phyloP scores from a whole-genome alignment of 2,797 vertebrate genomes.

The Pangasius macronema region DNA sequence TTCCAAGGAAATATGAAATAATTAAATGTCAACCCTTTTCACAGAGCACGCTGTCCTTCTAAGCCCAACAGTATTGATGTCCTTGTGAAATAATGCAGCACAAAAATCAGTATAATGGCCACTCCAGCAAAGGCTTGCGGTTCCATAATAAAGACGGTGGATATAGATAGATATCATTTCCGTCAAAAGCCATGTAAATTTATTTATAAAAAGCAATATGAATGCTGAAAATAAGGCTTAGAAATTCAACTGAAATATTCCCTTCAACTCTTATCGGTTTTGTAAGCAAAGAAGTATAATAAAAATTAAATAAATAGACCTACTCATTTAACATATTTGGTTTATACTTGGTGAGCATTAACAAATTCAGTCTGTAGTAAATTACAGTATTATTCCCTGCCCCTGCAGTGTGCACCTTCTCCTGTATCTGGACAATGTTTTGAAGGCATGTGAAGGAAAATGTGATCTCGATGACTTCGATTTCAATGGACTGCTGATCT shows the following conservation, averaged over 20 bases:
- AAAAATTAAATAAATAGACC: neutral
- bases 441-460: neutral
- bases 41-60: constrained; percentile 8
- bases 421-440: neutral
- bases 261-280: neutral
- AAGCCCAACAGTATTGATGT: constrained; percentile 29
- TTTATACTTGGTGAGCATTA: neutral
- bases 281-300: neutral
- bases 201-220: neutral
- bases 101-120: constrained; percentile 35
- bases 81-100: constrained; percentile 32
- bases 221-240: neutral
- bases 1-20: constrained; percentile 44
- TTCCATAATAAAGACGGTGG: constrained; percentile 16
- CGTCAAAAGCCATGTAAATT: neutral
- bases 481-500: neutral
- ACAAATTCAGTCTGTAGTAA: neutral
- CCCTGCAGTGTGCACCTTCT: neutral
- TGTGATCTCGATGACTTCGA: neutral
- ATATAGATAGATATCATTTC: constrained; percentile 8
- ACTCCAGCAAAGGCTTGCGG: constrained; percentile 14
- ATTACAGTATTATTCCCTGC: neutral
- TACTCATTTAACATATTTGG: neutral
- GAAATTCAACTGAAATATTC: neutral
- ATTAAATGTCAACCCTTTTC: constrained; percentile 35